Base-by-base conservation (phyloP, 1,140 invertebrate genomes). In the Apis cerana region DNA sequence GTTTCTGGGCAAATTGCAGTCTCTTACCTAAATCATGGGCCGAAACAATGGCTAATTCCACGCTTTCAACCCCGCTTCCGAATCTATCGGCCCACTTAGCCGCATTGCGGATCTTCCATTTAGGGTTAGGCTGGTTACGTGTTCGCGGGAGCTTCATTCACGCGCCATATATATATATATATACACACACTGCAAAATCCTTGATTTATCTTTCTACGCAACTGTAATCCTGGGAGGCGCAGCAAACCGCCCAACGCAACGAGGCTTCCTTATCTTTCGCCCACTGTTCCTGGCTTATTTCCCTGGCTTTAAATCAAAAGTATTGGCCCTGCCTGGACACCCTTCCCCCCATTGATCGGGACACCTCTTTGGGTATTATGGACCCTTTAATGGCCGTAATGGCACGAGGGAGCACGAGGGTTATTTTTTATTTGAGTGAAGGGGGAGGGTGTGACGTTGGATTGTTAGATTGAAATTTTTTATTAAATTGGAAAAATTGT, bases 21-120 rank as follows among this genome's bases (percentile, higher is more conserved):
- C 62, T 86, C 81, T 87, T 77, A 84, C 33, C 62, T 75, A 88
- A 85, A 85, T 79, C 83, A 81, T 88, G 80, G 67, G 70, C 62
- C 71, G 83, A 85, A 87, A 88, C 79, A 88, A 87, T 88, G 71
- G 79, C 75, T 88, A 85, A 88, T 88, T 88, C 86, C 52, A 56
- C 27, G 75, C 86, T 87, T 78, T 68, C 75, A 82, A 17, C 19
- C 72, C 33, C 62, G 71, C 83, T 85, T 83, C 85, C 65, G 74
- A 75, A 88, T 75, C 87, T 88, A 88, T 88, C 76, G 72, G 43
- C 54, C 17, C 83, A 88, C 86, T 88, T 88, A 88, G 72, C 86
- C 80, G 86, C 84, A 88, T 71, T 88, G 84, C 87, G 74, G 87
- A 88, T 88, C 74, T 81, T 70, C 80, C 27, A 64, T 85, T 88